Conservation (phyloP, 2,888 invertebrate species). For the Nemotelus pantherinus region DNA sequence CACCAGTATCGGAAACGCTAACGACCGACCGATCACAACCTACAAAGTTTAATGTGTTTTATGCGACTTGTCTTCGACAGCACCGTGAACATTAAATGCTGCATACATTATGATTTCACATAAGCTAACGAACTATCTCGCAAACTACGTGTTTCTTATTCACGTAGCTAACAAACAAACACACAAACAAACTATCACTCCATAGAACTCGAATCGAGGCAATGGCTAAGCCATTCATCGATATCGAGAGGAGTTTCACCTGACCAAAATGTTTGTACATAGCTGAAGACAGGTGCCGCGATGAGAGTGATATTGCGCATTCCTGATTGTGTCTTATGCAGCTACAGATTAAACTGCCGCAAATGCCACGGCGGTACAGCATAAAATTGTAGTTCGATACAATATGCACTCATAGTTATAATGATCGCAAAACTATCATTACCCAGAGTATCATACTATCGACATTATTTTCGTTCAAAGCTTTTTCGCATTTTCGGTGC, state of each 20-base stretch:
- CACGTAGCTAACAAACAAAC: background rate
- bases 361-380: background rate
- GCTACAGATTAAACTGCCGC: background rate
- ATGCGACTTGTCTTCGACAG: background rate
- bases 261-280: conserved; percentile 24
- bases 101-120: conserved; percentile 11
- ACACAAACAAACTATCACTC: conserved; percentile 4
- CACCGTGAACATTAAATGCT: no score
- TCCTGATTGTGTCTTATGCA: background rate
- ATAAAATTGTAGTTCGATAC: background rate
- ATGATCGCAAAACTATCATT: background rate
- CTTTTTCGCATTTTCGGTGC: conserved; percentile 22
- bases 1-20: background rate
- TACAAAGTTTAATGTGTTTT: conserved; percentile 19
- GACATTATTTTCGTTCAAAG: background rate
- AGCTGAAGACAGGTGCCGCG: conserved; percentile 28
- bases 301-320: conserved; percentile 25
- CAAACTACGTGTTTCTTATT: no score
- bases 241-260: conserved; percentile 39
- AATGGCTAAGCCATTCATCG: background rate
- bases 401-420: conserved; percentile 1
- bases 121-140: conserved; percentile 29
- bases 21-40: background rate
- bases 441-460: no score
- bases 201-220: background rate